Evolutionary conservation across 2,888 invertebrate species (phyloP).

Genomic region (Cordylochernes scorpioides): DNA sequence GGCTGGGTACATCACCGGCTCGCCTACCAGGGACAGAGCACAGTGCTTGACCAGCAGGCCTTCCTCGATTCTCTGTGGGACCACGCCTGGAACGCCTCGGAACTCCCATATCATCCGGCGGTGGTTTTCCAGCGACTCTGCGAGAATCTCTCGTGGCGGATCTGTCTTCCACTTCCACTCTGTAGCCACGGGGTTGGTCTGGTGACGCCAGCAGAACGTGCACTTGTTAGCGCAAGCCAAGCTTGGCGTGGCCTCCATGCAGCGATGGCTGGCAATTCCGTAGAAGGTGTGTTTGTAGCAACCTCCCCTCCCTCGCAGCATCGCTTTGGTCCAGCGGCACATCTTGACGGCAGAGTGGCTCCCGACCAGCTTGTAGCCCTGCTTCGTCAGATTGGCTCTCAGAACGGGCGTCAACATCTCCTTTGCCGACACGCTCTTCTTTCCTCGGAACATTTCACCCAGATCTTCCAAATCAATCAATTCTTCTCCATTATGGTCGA

Average conservation of each 20-base stretch:
- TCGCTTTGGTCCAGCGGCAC: conserved; percentile 33
- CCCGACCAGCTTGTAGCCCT: conserved; percentile 31
- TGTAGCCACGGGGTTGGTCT: conserved; percentile 30
- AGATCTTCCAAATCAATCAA: too few species aligned
- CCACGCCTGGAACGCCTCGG: conserved; percentile 31
- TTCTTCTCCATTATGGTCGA: too few species aligned
- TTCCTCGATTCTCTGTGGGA: conserved; percentile 26
- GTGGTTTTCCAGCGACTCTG: conserved; percentile 29
- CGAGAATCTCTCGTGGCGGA: conserved; percentile 26
- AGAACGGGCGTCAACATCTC: conserved; percentile 31
- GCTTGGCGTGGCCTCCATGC: conserved; percentile 33
- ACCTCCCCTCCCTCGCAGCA: conserved; percentile 28
- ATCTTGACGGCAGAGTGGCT: conserved; percentile 32
- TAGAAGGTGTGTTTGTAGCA: conserved; percentile 35
- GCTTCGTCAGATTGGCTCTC: conserved; percentile 28
- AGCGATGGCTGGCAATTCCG: conserved; percentile 31
- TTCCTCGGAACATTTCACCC: too few species aligned
- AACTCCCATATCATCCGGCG: conserved; percentile 28
- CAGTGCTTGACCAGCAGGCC: conserved; percentile 28
- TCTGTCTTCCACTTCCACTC: conserved; percentile 34
- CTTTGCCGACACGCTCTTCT: too few species aligned
- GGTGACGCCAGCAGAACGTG: conserved; percentile 31
- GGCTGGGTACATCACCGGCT: conserved; percentile 34
- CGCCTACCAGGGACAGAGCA: conserved; percentile 32
- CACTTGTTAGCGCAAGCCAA: conserved; percentile 34